These are phyloP conservation scores for Thamnaconus septentrionalis DNA, from an alignment of 2,113 vertebrate species.

Conservation along the genomic window DNA sequence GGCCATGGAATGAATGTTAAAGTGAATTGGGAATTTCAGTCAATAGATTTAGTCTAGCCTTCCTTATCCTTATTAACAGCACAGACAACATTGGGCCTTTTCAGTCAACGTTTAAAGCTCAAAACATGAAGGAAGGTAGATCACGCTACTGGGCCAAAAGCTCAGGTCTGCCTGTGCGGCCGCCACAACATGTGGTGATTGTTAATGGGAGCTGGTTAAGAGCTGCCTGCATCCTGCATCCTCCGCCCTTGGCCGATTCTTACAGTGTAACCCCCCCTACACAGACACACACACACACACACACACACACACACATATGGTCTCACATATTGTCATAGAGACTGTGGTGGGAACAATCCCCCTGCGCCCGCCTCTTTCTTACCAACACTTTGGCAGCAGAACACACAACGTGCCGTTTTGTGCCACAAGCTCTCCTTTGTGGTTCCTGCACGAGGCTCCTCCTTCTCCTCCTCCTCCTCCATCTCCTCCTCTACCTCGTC, in stretches of 20 bases:
- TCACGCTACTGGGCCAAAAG: background rate
- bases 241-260: slow-evolving; percentile 52
- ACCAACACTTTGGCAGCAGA: slow-evolving; percentile 49
- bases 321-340: slow-evolving; percentile 67
- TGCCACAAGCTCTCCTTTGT: slow-evolving; percentile 13
- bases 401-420: slow-evolving; percentile 51
- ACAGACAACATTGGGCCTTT: too few relatives aligned
- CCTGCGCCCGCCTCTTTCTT: slow-evolving; percentile 10
- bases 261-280: slow-evolving; percentile 50
- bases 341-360: slow-evolving; percentile 33
- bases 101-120: too few relatives aligned
- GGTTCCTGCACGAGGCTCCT: background rate
- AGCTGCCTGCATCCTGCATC: slow-evolving; percentile 43
- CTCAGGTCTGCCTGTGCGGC: slow-evolving; percentile 50
- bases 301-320: slow-evolving; percentile 60
- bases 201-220: slow-evolving; percentile 59
- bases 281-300: slow-evolving; percentile 56
- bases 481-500: slow-evolving; percentile 20
- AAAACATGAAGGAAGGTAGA: too few relatives aligned
- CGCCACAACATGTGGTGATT: slow-evolving; percentile 61
- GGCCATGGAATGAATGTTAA: too few relatives aligned
- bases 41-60: too few relatives aligned
- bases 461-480: background rate
- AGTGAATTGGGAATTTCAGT: too few relatives aligned
- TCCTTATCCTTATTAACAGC: too few relatives aligned